Conservation (phyloP, 2,888 invertebrate genomes). For the Leucozona laternaria region DNA sequence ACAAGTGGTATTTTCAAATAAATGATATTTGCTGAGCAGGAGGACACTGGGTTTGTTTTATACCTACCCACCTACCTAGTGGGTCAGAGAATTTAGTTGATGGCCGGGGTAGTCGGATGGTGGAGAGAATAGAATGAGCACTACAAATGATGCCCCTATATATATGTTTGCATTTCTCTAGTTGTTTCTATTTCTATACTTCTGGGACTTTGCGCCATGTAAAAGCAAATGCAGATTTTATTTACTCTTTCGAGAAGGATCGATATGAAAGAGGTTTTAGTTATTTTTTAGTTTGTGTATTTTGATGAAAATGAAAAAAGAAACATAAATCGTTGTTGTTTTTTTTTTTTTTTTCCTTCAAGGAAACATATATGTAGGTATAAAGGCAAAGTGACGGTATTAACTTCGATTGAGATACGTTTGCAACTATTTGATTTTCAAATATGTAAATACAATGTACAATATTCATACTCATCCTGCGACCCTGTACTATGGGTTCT, state of each 20-base stretch:
- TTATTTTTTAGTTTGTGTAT: background rate
- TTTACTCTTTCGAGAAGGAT: slow-evolving; percentile 55
- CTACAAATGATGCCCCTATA: slow-evolving; percentile 38
- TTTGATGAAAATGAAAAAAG: background rate
- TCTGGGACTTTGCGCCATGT: slow-evolving; percentile 46
- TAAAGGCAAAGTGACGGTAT: background rate
- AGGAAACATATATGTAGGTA: background rate
- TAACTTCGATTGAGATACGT: slow-evolving; percentile 32
- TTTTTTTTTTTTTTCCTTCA: background rate
- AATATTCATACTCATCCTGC: too few relatives aligned
- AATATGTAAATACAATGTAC: too few relatives aligned
- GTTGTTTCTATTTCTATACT: slow-evolving; percentile 40
- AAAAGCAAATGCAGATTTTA: slow-evolving; percentile 65
- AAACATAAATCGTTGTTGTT: background rate
- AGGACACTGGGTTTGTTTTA: slow-evolving; percentile 26
- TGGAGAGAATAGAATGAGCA: background rate
- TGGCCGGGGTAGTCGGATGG: background rate
- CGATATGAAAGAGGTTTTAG: slow-evolving; percentile 20
- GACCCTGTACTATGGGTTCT: too few relatives aligned
- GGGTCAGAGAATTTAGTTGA: slow-evolving; percentile 34
- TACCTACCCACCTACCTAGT: background rate
- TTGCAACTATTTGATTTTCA: slow-evolving; percentile 53
- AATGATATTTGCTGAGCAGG: slow-evolving; percentile 71
- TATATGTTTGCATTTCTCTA: slow-evolving; percentile 39
- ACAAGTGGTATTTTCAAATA: slow-evolving; percentile 73